Base-by-base conservation (phyloP, 2,888 invertebrate species). In the Mythimna albipuncta region DNA sequence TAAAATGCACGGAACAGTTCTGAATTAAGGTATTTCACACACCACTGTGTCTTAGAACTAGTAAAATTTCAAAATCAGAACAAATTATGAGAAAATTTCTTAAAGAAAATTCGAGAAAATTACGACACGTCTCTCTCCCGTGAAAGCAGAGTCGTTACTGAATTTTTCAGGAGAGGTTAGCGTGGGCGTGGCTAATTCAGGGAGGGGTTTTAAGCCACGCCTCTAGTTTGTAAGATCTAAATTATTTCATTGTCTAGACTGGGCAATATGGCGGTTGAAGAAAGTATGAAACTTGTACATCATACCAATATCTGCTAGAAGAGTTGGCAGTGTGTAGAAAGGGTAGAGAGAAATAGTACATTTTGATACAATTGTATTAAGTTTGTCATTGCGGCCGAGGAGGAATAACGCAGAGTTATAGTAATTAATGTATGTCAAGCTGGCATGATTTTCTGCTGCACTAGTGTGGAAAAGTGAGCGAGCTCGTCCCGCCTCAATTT, bases 201-300 rank as follows among this genome's bases (percentile, higher is more conserved):
- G 87, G 87, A 70, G 87, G 85, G 5, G 55, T 41, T 3, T 16
- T 6, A 55, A 35, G 55, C 83, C 85, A 85, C 90, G 87, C 90
- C 89, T 67, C 9, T 41, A 4, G 35, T 35, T 11, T 66, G 50
- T 78, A 75, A 74, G 57, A 72, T 86, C 79, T 89, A 85, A 90
- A 89, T 87, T 86, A 88, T 87, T 82, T 85, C 74, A 41, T 16
- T 55, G 90, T 89, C 89, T 90, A 90, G 90, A 90, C 90, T 2
- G 11, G 0, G 0, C 59, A 89, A 87, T 62, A 89, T 89, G 89
- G 89, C 89, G 63, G 70, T n/a, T 41, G 5, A 61, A 50, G 77
- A 41, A 41, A 47, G 2, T 66, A 54, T 58, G 32, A 16, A 35
- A 54, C 13, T 13, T 59, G 47, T 38, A 26, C n/a, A 50, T n/a